phyloP scores from a whole-genome alignment of 2,113 vertebrate genomes.

The Amphilophus citrinellus region DNA sequence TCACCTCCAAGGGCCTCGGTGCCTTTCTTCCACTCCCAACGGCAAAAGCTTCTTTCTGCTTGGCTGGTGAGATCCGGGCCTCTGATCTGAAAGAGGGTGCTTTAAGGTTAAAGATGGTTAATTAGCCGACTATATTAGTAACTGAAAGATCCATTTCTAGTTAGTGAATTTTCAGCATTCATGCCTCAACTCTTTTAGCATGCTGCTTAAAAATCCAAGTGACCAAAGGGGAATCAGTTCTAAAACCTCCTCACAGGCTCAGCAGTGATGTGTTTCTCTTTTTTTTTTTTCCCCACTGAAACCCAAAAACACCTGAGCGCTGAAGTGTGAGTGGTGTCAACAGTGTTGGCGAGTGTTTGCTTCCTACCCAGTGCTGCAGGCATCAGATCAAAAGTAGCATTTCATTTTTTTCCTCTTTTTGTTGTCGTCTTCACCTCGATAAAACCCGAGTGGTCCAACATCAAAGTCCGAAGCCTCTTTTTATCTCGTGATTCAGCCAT shows the following conservation, averaged over 20 bases:
- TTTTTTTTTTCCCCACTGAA: rapidly evolving
- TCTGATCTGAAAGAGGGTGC: no score
- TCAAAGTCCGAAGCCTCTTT: not conserved
- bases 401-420: not conserved
- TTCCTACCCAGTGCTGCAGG: not conserved
- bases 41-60: no score
- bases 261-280: not conserved
- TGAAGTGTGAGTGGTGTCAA: not conserved
- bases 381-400: not conserved
- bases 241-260: not conserved
- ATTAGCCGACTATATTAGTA: not conserved
- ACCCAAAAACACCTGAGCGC: not conserved
- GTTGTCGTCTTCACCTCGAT: not conserved
- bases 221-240: not conserved
- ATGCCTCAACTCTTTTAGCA: not conserved
- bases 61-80: no score
- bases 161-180: not conserved
- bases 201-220: not conserved
- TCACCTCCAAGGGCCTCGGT: no score
- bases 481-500: not conserved
- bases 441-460: not conserved
- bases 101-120: not conserved
- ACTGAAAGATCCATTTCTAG: not conserved
- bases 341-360: not conserved
- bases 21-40: no score